These are phyloP conservation scores for Spinus olivaceus DNA, from an alignment of 2,797 vertebrate species.

Conservation along the genomic window DNA sequence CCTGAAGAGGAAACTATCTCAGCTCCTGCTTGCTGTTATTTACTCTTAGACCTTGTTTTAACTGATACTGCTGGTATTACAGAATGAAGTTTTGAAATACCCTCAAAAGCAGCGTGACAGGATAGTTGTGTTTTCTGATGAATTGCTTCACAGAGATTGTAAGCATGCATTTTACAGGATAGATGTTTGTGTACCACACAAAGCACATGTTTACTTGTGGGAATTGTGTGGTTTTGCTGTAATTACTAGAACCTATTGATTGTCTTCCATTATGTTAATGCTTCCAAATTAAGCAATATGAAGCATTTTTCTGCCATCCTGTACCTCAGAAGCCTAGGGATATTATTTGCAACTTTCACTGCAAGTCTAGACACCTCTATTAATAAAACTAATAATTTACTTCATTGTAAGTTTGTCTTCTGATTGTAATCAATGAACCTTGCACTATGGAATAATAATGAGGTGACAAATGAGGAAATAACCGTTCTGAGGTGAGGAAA, in stretches of 20 bases:
- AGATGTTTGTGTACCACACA: conserved; percentile 57
- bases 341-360: conserved; percentile 49
- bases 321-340: conserved; percentile 26
- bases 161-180: conserved; percentile 64
- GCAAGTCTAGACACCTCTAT: conserved; percentile 21
- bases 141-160: conserved; percentile 52
- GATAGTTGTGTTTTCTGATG: conserved; percentile 61
- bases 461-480: conserved; percentile 33
- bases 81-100: background rate
- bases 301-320: conserved; percentile 53
- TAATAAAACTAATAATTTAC: conserved; percentile 44
- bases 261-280: conserved; percentile 68
- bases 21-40: background rate
- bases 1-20: background rate
- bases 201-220: conserved; percentile 60
- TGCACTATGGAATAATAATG: background rate
- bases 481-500: conserved; percentile 14
- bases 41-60: conserved; percentile 10
- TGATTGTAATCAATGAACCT: conserved; percentile 49
- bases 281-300: conserved; percentile 66
- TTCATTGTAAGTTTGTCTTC: conserved; percentile 21
- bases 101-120: background rate
- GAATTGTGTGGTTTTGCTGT: conserved; percentile 62
- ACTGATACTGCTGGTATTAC: background rate
- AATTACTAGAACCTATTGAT: conserved; percentile 71